A percentile compares a stretch with the other conserved stretches of the same genome.
Conservation (phyloP, 2,888 invertebrate genomes). For the Deilephila elpenor region DNA sequence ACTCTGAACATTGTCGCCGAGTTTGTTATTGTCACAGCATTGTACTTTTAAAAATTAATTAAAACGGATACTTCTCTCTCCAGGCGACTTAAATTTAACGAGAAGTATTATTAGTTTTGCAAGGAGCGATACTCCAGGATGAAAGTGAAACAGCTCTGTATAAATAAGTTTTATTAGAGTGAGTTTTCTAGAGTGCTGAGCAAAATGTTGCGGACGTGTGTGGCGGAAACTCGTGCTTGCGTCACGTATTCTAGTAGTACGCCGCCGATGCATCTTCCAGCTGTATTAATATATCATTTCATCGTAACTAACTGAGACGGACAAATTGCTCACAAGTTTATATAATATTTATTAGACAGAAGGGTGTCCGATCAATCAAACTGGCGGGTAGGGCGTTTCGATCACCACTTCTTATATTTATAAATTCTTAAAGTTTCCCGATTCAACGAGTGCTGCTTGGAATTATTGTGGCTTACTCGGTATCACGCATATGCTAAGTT, state of each 20-base stretch:
- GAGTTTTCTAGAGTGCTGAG: not conserved
- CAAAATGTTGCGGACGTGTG: not conserved
- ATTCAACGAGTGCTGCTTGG: not conserved
- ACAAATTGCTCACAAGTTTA: constrained; percentile 75
- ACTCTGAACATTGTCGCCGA: too few relatives aligned
- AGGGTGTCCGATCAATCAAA: constrained; percentile 76
- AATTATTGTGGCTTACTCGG: too few relatives aligned
- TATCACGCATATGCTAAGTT: too few relatives aligned
- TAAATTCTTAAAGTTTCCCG: constrained; percentile 1
- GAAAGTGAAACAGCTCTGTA: not conserved
- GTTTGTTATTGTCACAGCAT: too few relatives aligned
- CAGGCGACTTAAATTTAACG: too few relatives aligned
- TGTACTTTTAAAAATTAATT: too few relatives aligned
- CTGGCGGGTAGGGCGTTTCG: constrained; percentile 28
- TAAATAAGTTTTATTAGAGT: not conserved
- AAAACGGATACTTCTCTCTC: too few relatives aligned
- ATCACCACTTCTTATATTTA: constrained; percentile 12
- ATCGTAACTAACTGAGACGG: constrained; percentile 72
- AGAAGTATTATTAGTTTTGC: not conserved
- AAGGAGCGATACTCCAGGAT: not conserved
- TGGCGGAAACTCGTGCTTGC: not conserved
- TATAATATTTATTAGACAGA: constrained; percentile 79
- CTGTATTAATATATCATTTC: constrained; percentile 77
- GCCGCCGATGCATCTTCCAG: constrained; percentile 57
- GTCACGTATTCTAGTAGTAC: constrained; percentile 26